Evolutionary conservation across 2,888 invertebrate genomes (phyloP).

Genomic region (Cephus pygmeus): DNA sequence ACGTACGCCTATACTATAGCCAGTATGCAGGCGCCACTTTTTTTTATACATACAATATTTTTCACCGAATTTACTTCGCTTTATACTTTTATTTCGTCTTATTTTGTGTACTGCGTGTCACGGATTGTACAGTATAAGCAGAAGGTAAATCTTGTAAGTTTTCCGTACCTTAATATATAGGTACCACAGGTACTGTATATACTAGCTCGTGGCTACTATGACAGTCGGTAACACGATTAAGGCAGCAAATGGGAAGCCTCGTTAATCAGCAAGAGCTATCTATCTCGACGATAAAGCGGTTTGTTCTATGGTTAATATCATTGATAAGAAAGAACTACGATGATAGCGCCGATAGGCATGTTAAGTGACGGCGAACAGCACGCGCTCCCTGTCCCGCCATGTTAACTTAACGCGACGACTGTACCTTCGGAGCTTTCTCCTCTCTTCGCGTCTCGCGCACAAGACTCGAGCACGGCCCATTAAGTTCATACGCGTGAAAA

Average conservation of each 20-base stretch:
- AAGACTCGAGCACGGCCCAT: not conserved
- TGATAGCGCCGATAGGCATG: conserved; percentile 19
- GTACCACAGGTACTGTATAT: not conserved
- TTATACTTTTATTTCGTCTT: not conserved
- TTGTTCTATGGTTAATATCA: conserved; percentile 41
- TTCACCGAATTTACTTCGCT: too few relatives aligned
- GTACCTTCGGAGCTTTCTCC: not conserved
- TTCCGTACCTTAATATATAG: too few relatives aligned
- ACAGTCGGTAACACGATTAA: conserved; percentile 10
- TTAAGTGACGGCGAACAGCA: conserved; percentile 8
- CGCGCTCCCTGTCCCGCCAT: not conserved
- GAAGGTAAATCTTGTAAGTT: too few relatives aligned
- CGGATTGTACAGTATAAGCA: not conserved
- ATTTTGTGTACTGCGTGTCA: not conserved
- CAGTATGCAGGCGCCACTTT: too few relatives aligned
- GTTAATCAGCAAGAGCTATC: conserved; percentile 36
- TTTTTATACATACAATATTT: too few relatives aligned
- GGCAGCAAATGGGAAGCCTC: conserved; percentile 28
- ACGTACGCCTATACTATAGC: not conserved
- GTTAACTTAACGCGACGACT: not conserved
- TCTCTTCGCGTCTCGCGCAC: not conserved
- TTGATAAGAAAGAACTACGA: conserved; percentile 27
- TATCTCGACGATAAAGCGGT: conserved; percentile 37
- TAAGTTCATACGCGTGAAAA: not conserved
- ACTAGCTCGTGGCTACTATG: too few relatives aligned